Evolutionary conservation across 2,797 vertebrate species (phyloP).

Genomic region (Merluccius polli): DNA sequence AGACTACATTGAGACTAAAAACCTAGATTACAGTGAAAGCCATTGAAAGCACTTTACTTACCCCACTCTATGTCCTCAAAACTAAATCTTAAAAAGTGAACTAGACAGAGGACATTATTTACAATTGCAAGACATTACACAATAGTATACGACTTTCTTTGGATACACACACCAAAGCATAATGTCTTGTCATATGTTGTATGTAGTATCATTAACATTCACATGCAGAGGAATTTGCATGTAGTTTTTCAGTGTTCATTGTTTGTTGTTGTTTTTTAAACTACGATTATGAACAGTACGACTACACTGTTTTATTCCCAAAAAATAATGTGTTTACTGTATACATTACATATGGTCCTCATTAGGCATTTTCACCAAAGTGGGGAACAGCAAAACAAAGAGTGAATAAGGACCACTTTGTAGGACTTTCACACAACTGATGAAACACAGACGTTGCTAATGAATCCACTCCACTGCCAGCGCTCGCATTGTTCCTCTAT

Average conservation of each 20-base stretch:
- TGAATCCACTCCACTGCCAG: background rate
- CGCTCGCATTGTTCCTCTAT: background rate
- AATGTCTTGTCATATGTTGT: background rate
- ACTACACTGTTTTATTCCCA: background rate
- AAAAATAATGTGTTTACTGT: background rate
- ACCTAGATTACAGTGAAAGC: slow-evolving; percentile 5
- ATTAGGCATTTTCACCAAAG: background rate
- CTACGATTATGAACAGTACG: background rate
- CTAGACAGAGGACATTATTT: background rate
- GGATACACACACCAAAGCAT: background rate
- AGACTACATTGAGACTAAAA: background rate
- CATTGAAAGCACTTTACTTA: slow-evolving; percentile 2
- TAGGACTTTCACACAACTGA: background rate
- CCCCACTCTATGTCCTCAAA: background rate
- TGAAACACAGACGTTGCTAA: background rate
- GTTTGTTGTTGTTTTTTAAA: background rate
- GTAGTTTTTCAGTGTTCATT: background rate
- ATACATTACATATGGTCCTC: background rate
- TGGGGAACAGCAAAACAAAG: background rate
- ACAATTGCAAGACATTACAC: background rate
- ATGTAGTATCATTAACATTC: background rate
- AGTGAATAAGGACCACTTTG: background rate
- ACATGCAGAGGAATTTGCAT: background rate
- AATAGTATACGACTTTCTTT: background rate
- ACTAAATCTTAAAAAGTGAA: background rate